Conservation (phyloP, 2,113 vertebrate species). For the Sylvia atricapilla region DNA sequence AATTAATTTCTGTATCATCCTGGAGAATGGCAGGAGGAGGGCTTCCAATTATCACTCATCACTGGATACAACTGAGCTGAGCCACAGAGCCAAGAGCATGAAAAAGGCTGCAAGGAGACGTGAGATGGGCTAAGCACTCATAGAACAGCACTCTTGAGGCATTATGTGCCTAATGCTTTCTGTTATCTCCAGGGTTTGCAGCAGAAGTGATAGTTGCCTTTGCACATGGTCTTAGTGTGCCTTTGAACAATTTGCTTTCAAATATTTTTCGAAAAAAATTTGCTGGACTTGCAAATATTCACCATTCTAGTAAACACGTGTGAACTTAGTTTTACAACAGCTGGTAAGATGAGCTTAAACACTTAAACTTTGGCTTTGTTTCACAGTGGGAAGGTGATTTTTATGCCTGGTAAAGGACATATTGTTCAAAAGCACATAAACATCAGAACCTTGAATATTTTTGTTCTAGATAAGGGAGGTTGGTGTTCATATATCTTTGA, state of each 20-base stretch:
- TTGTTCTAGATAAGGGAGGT: rapidly evolving
- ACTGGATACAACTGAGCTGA: constrained; percentile 12
- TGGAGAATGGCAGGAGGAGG: constrained; percentile 53
- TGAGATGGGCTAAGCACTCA: not conserved
- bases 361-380: not conserved
- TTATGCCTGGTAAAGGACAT: not conserved
- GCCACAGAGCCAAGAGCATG: not conserved
- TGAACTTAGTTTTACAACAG: not conserved
- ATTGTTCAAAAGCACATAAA: not conserved
- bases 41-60: constrained; percentile 66
- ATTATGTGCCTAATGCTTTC: not conserved
- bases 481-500: not conserved
- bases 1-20: constrained; percentile 75
- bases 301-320: not conserved
- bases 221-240: not conserved
- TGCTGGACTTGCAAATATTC: not conserved
- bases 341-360: not conserved
- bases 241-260: not conserved
- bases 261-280: not conserved
- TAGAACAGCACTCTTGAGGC: not conserved
- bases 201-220: not conserved
- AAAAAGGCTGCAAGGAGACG: not conserved
- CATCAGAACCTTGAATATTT: not conserved
- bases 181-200: not conserved
- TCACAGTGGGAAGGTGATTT: not conserved